These are phyloP conservation scores for Esox masquinongy DNA, from an alignment of 2,797 vertebrate genomes.

Conservation along the genomic window DNA sequence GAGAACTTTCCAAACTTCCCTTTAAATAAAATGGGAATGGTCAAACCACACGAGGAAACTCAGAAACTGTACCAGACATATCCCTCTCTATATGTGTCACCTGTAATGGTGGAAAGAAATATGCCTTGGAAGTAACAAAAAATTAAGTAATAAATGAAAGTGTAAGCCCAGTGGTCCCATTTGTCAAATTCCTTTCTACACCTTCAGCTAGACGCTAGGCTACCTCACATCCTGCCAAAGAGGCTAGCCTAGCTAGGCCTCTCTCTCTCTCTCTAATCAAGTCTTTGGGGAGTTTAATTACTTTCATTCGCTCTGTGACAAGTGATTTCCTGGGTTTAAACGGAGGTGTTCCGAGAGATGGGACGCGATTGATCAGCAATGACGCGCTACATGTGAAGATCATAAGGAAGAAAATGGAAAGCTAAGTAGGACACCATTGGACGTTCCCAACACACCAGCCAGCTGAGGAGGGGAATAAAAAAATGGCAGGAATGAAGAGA, in stretches of 20 bases:
- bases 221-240: neutral
- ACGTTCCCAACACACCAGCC: slow-evolving; percentile 53
- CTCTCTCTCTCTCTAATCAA: neutral
- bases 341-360: slow-evolving; percentile 36
- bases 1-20: neutral
- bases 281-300: slow-evolving; percentile 45
- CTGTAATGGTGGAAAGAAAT: neutral
- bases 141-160: neutral
- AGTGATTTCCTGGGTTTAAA: slow-evolving; percentile 44
- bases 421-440: slow-evolving; percentile 56
- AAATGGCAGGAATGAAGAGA: slow-evolving; percentile 8
- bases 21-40: neutral
- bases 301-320: slow-evolving; percentile 32
- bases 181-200: neutral
- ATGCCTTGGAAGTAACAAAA: neutral
- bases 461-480: slow-evolving; percentile 31
- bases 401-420: slow-evolving; percentile 34
- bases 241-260: neutral
- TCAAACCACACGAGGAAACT: neutral
- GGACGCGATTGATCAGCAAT: slow-evolving; percentile 49
- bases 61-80: neutral
- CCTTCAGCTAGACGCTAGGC: neutral
- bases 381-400: slow-evolving; percentile 46
- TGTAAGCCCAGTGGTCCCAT: neutral
- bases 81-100: neutral